Percentiles rank a stretch among this genome's conserved stretches.
Evolutionary conservation across 2,113 vertebrate species (phyloP).

Genomic region (Dicerorhinus sumatrensis): DNA sequence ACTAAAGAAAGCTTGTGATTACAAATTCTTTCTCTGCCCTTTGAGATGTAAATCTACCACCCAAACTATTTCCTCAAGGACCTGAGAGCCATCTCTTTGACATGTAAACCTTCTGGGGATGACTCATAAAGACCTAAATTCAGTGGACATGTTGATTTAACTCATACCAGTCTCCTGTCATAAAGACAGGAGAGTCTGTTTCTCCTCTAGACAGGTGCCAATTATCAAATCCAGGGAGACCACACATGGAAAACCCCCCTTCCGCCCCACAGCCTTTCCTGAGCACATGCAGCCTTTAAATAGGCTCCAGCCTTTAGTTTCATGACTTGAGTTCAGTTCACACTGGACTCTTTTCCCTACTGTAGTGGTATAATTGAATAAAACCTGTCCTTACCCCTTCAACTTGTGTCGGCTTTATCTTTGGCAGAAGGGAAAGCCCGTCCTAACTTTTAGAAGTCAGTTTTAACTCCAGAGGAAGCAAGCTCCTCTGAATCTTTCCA

Average conservation of each 20-base stretch:
- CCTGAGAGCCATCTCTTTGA: neutral
- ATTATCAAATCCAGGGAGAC: neutral
- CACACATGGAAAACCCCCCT: rapidly evolving
- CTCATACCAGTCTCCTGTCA: rapidly evolving
- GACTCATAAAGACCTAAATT: neutral
- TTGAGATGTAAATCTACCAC: neutral
- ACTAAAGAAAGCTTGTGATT: neutral
- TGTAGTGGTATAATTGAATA: neutral
- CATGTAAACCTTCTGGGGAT: neutral
- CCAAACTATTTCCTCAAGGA: neutral
- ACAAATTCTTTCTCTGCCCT: neutral
- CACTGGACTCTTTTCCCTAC: rapidly evolving
- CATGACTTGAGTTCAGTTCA: no score
- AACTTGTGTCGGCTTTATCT: neutral
- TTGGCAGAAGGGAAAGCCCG: neutral
- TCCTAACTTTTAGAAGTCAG: neutral
- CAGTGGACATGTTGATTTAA: rapidly evolving
- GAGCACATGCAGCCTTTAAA: no score
- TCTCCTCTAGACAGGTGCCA: neutral
- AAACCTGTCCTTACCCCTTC: neutral
- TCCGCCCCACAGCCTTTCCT: neutral
- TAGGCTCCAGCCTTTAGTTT: neutral
- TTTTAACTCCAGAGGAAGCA: neutral
- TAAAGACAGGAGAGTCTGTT: neutral
- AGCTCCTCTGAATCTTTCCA: neutral